Base-by-base conservation (phyloP, 2,888 invertebrate genomes). In the Neria commutata region DNA sequence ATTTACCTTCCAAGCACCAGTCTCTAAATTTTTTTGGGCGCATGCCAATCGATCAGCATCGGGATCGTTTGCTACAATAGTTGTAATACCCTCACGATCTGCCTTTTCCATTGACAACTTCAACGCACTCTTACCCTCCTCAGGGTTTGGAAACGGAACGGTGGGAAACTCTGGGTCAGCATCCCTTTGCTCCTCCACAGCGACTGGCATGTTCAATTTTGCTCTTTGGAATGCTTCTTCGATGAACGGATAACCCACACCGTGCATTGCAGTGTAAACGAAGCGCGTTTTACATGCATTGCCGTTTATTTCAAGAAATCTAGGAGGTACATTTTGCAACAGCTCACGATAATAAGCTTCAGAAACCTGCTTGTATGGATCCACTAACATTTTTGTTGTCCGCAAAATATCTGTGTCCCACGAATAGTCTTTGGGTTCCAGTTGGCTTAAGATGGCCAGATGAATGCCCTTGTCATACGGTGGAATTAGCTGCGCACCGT, bases 81-180 rank as follows among this genome's bases (percentile, higher is more conserved):
- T 83, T 0, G 85, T 84, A 47, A 89, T 88, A 0, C 84, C 85
- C 64, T 86, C 84, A 51, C 84, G 77, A 71, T 92, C 87, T 0
- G 98, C 98, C 11, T 93, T 89, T 75, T 85, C 82, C 65, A 92
- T 87, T 42, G 95, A 88, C 40, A 94, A 83, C 69, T 88, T 85
- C 64, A 95, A 76, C 21, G 94, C 90, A 67, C 91, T 88, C 73
- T 88, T 87, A 0, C 94, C 94, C 83, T 99, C 99, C 78, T 99
- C 99, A 0, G 99, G 99, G 84, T 99, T 99, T 0, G 99, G 99
- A 83, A 95, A 98, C 74, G 88, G 89, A 1, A 99, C 98, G 0
- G 99, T 99, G 0, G 98, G 90, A 83, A 99, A 99, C 58, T 98
- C 95, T 0, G 98, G 98, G 84, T 99, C 89, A 0, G 98, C 94